Evolutionary conservation across 1,140 invertebrate species (phyloP).

Genomic region (Drosophila ambigua): DNA sequence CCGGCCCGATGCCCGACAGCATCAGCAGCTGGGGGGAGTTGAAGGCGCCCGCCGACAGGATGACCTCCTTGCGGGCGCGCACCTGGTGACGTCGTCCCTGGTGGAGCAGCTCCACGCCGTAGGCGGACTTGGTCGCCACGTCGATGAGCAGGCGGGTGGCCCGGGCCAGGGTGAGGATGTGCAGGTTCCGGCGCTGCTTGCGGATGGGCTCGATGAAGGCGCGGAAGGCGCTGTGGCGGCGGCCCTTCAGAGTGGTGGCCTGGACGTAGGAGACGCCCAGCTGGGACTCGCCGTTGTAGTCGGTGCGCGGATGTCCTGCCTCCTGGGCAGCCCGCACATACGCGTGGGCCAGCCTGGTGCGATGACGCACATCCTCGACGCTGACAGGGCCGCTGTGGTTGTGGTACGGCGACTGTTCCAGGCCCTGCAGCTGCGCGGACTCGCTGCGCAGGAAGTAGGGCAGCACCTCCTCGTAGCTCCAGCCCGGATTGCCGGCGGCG

Average conservation of each 20-base stretch:
- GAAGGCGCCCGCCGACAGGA: conserved; percentile 88
- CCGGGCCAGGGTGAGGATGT: conserved; percentile 85
- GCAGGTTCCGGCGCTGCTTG: conserved; percentile 87
- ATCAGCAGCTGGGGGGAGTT: conserved; percentile 92
- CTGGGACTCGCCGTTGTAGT: conserved; percentile 88
- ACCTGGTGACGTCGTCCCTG: conserved; percentile 84
- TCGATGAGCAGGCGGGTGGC: conserved; percentile 88
- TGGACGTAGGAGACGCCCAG: conserved; percentile 88
- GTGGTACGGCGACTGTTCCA: conserved; percentile 85
- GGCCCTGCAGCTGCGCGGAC: conserved; percentile 85
- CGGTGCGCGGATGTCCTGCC: conserved; percentile 86
- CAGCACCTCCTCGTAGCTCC: conserved; percentile 90
- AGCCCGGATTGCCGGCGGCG: conserved; percentile 87
- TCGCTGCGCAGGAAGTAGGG: conserved; percentile 88
- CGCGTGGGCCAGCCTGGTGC: conserved; percentile 85
- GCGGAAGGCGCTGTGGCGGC: conserved; percentile 85
- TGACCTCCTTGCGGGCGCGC: conserved; percentile 88
- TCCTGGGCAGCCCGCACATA: conserved; percentile 88
- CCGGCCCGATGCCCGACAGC: conserved; percentile 92
- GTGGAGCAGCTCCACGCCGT: conserved; percentile 87
- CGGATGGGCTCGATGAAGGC: conserved; percentile 86
- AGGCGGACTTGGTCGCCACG: conserved; percentile 85
- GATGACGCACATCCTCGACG: conserved; percentile 85
- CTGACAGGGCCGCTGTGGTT: conserved; percentile 85
- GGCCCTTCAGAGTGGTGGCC: conserved; percentile 86